Evolutionary conservation across 2,888 invertebrate genomes (phyloP).

Genomic region (Agonum fuliginosum): DNA sequence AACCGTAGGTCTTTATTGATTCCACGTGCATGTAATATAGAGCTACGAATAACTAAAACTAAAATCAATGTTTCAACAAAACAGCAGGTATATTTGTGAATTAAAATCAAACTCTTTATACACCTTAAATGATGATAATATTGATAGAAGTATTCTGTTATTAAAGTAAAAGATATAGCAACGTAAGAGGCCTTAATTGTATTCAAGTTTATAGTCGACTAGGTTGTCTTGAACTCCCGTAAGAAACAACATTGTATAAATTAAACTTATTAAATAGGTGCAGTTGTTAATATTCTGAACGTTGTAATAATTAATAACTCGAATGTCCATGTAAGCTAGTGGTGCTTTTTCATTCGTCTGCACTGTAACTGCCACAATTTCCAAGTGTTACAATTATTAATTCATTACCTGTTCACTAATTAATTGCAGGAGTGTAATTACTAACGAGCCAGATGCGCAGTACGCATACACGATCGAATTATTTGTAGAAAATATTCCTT

Average conservation of each 20-base stretch:
- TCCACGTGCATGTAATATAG: constrained; percentile 57
- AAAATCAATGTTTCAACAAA: constrained; percentile 51
- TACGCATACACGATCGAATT: constrained; percentile 8
- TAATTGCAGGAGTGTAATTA: constrained; percentile 21
- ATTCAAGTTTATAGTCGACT: constrained; percentile 55
- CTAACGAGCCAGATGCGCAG: constrained; percentile 7
- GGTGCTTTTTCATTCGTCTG: constrained; percentile 58
- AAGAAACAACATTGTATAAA: constrained; percentile 55
- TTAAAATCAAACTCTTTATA: constrained; percentile 39
- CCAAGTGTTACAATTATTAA: constrained; percentile 44
- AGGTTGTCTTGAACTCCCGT: constrained; percentile 55
- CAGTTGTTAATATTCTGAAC: constrained; percentile 58
- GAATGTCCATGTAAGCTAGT: constrained; percentile 59
- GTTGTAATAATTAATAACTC: constrained; percentile 56
- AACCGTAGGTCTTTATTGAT: constrained; percentile 43
- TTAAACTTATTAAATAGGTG: constrained; percentile 42
- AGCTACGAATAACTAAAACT: constrained; percentile 43
- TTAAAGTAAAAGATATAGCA: constrained; percentile 55
- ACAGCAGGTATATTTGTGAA: constrained; percentile 38
- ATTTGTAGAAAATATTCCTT: constrained; percentile 19
- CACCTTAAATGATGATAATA: constrained; percentile 25
- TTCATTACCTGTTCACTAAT: constrained; percentile 31
- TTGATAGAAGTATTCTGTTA: constrained; percentile 53
- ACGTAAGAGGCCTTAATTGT: constrained; percentile 60
- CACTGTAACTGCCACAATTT: constrained; percentile 58